Conservation (phyloP, 2,113 vertebrate species). For the Diphyllodes magnificus region DNA sequence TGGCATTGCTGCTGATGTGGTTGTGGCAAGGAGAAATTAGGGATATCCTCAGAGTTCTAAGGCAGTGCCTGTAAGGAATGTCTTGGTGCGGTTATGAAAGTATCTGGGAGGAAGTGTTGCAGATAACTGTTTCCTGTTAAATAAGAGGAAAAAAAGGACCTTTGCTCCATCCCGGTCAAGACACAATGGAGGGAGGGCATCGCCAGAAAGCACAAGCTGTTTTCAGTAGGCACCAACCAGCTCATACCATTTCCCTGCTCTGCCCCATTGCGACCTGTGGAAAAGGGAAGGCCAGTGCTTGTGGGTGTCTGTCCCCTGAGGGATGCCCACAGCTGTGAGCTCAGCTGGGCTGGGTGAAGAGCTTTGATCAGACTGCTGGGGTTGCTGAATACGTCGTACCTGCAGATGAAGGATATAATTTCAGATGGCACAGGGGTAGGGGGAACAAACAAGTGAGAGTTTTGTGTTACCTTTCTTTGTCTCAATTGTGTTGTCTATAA, state of each 20-base stretch:
- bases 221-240: not conserved
- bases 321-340: not conserved
- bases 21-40: not conserved
- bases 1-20: accelerated
- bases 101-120: slow-evolving; percentile 28
- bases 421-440: not conserved
- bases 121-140: slow-evolving; percentile 34
- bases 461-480: not conserved
- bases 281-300: not conserved
- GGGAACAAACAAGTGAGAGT: not conserved
- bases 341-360: not conserved
- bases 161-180: slow-evolving; percentile 17
- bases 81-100: not conserved
- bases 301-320: not conserved
- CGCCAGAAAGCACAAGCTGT: not conserved
- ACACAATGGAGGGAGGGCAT: slow-evolving; percentile 32
- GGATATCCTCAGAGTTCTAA: not conserved
- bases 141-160: not conserved
- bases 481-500: not conserved
- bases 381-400: accelerated
- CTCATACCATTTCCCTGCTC: not conserved
- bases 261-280: accelerated
- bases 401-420: not conserved
- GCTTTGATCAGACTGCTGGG: not conserved
- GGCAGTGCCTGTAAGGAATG: not conserved